Evolutionary conservation across 2,113 vertebrate genomes (phyloP), one percentile per base, ranked within the genome.

Genomic region (Gymnocephalus cernua): DNA sequence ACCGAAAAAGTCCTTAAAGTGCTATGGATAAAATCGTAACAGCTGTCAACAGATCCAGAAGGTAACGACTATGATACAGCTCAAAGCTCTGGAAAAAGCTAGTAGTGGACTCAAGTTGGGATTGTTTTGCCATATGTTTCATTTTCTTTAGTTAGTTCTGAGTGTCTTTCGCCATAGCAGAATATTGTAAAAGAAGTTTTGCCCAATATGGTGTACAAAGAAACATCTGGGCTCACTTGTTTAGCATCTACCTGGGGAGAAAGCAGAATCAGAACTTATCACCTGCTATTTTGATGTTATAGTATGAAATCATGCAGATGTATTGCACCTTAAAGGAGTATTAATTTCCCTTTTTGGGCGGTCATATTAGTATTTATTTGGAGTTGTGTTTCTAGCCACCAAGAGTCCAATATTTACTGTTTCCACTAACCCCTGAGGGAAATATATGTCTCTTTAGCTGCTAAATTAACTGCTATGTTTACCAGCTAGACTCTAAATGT

Each of bases 201-300:
- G 27, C 19, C 27, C 6, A 38, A 38, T 38, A 38, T 38, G 38
- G 38, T 56, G 21, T 70, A 13, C 9, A 45, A 38, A 19, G 21
- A 61, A 65, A 59, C 48, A 69, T 53, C 61, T 77, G 62, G 62
- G 35, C 54, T 51, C 6, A 2, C 58, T 73, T 29, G 38, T 71
- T 78, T 48, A 65, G 14, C 69, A 47, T 61, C 57, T 63, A 44
- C 57, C 59, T 27, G n/a, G 19, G 13, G 57, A 56, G 62, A 64
- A 71, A 45, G 5, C 8, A 19, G 1, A 27, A 56, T 77, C 56
- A 27, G 7, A 41, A 41, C 32, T 51, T 5, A 5, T 57, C 32
- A 51, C n/a, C 35, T 57, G 13, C 16, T 23, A 18, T n/a, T 35
- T 58, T 38, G 29, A 48, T 6, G 3, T 41, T 68, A 7, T 38